phyloP scores from a whole-genome alignment of 2,113 vertebrate species.

The Romanogobio albipinnatus region DNA sequence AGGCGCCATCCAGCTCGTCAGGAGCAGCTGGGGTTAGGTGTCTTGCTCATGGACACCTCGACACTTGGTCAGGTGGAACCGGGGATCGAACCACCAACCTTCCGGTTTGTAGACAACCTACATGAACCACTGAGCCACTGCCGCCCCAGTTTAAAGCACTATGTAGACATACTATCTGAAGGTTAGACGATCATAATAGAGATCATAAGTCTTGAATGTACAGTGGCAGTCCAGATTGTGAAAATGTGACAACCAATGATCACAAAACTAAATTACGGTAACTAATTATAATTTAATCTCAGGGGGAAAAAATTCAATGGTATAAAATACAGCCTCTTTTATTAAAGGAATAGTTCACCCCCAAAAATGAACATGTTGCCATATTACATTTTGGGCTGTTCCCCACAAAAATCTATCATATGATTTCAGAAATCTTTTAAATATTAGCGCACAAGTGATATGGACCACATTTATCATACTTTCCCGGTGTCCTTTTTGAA shows the following conservation, averaged over 20 bases:
- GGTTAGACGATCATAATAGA: neutral
- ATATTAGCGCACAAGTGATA: neutral
- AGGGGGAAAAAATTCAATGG: neutral
- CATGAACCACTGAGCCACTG: too few species aligned
- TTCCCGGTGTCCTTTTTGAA: neutral
- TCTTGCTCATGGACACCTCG: too few species aligned
- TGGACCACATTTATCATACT: neutral
- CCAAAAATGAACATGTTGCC: neutral
- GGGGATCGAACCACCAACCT: too few species aligned
- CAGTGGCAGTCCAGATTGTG: neutral
- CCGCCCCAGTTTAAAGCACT: neutral
- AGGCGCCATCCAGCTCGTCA: too few species aligned
- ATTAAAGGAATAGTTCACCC: neutral
- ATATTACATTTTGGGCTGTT: neutral
- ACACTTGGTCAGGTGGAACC: too few species aligned
- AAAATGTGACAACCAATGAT: neutral
- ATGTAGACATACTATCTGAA: neutral
- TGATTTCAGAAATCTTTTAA: too few species aligned
- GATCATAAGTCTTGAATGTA: neutral
- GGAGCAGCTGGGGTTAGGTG: too few species aligned
- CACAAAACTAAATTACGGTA: neutral
- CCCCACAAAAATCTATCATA: neutral
- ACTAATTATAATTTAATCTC: neutral
- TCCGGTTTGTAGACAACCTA: too few species aligned
- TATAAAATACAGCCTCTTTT: neutral